Base-by-base conservation (phyloP, 2,113 vertebrate genomes). In the Serinus canaria region DNA sequence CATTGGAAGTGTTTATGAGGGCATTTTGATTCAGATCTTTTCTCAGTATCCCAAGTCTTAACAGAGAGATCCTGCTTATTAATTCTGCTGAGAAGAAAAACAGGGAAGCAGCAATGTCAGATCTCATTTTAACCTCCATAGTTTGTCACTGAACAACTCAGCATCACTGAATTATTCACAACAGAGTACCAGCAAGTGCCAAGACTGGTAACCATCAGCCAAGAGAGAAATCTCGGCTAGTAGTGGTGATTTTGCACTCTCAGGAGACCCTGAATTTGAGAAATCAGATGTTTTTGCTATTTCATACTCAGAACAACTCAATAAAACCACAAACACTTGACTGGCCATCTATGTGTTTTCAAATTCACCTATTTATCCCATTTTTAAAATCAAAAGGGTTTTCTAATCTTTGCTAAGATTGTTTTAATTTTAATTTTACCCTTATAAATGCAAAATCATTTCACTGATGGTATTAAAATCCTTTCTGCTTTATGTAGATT, bases 91-190 rank as follows among this genome's bases (percentile, higher is more conserved):
- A 74, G 87, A 92, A 95, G 59, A 83, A 80, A 92, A 84, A 55
- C 78, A 83, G 84, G 79, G 82, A 95, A 83, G 50, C 59, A 83
- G 59, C 50, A 28, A 39, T 88, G 94, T 91, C 91, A 93, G 75
- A 69, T 90, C 78, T 94, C 53, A 76, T 96, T 94, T 91, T 79
- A 47, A 37, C 39, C 59, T 89, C 75, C 53, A 20, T 49, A 59
- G 23, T 92, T 91, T 73, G 89, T 56, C 66, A 89, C 74, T 46
- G 84, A 94, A 69, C 78, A 91, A 35, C 66, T 92, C 75, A 47
- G 74, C 52, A 67, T 91, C 27, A 33, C 58, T 95, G 82, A 94
- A 92, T 92, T 94, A 95, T 94, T 95, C 90, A 95, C 78, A 79
- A 62, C 25, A 43, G 46, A 66, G 33, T 66, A 92, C 78, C 46